phyloP scores from a whole-genome alignment of 2,113 vertebrate genomes.

The Ophthalmotilapia sp. region DNA sequence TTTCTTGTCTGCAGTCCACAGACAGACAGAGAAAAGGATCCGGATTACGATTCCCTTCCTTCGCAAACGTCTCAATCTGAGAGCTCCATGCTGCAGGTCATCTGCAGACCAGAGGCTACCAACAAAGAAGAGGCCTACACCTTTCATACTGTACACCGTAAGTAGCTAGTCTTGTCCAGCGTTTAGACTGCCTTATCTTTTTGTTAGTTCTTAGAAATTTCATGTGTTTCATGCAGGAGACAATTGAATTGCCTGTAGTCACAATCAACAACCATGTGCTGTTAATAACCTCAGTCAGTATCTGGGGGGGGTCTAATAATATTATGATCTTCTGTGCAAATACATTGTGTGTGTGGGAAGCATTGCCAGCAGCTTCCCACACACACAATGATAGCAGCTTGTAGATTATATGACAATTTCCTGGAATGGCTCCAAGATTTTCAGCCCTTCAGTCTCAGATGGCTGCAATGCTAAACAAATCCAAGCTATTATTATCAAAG shows the following conservation, averaged over 20 bases:
- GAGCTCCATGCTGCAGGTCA: constrained; percentile 93
- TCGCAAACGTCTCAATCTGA: constrained; percentile 87
- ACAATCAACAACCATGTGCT: neutral
- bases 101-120: constrained; percentile 90
- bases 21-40: constrained; percentile 87
- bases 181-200: neutral
- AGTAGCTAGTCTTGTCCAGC: neutral
- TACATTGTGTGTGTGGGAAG: neutral
- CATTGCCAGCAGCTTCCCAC: neutral
- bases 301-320: neutral
- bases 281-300: neutral
- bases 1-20: constrained; percentile 79
- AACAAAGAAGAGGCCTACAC: constrained; percentile 77
- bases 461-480: neutral
- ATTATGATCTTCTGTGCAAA: neutral
- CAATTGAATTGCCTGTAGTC: neutral
- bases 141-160: constrained; percentile 77
- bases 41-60: constrained; percentile 87
- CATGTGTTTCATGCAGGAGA: neutral
- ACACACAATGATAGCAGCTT: neutral
- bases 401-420: neutral
- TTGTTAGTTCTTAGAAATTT: neutral
- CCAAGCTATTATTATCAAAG: neutral
- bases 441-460: neutral
- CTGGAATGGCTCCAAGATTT: neutral